Evolutionary conservation across 2,797 vertebrate genomes (phyloP), one percentile per base, ranked within the genome.

Genomic region (Sebastes reedi): DNA sequence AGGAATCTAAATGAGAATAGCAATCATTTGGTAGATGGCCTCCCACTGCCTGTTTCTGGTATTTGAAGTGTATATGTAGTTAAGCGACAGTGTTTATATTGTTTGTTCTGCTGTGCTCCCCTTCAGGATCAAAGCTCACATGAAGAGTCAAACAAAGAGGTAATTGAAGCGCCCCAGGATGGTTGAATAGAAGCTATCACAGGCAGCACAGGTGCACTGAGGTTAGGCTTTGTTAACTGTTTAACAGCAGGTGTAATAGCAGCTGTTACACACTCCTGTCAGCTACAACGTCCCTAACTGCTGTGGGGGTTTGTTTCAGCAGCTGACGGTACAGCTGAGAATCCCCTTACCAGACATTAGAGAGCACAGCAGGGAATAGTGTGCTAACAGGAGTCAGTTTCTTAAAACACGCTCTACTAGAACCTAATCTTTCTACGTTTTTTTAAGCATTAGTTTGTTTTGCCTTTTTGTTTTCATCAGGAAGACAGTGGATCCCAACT

Each of bases 121-220:
- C 52, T 79, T 68, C 62, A 81, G 78, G 77, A 86, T 88, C 74
- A 85, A 83, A 87, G 81, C 78, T 82, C 14, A 76, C 56, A 34
- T 0, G 54, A 55, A 10, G 50, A 73, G 58, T 75, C 59, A 78
- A 71, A 83, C 20, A 1, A 32, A 24, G 60, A 55, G 72, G 42
- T 60, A 52, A 80, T 71, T 76, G 52, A 86, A 50, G 59, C 20
- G 4, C 72, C 72, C 67, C 50, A 29, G 36, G 52, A 70, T 2
- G 27, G 55, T 4, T 55, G 16, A 70, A 68, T 24, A 22, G n/a
- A 55, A 58, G 34, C 68, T 12, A 18, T 54, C 1, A 0, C 36
- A 39, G 36, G 20, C 65, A 72, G 75, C 67, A 52, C 75, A 79
- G 82, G 62, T 72, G 80, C 66, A 29, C 72, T 1, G 74, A 79